phyloP scores from a whole-genome alignment of 2,113 vertebrate genomes.

The Atlantisia rogersi region DNA sequence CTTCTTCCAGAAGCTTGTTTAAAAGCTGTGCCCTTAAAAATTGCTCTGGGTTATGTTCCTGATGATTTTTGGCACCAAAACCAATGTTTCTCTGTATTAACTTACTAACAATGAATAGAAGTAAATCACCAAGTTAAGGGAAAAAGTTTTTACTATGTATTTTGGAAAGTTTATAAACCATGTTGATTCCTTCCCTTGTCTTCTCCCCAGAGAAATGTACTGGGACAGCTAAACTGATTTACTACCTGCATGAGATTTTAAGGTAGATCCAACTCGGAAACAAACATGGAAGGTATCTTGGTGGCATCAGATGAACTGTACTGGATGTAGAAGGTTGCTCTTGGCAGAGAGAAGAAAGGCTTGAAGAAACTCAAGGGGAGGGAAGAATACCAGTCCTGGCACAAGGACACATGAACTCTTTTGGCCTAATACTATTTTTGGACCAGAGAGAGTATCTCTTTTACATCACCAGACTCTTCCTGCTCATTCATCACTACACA shows the following conservation, averaged over 20 bases:
- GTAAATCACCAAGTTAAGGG: slow-evolving; percentile 64
- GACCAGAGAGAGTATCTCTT: not conserved
- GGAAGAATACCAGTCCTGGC: not conserved
- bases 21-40: slow-evolving; percentile 64
- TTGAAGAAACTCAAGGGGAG: not conserved
- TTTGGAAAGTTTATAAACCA: slow-evolving; percentile 56
- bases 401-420: not conserved
- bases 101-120: slow-evolving; percentile 61
- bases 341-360: not conserved
- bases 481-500: not conserved
- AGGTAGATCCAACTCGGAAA: slow-evolving; percentile 15
- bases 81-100: slow-evolving; percentile 64
- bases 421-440: not conserved
- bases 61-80: slow-evolving; percentile 71
- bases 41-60: slow-evolving; percentile 73
- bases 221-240: slow-evolving; percentile 32
- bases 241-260: slow-evolving; percentile 34
- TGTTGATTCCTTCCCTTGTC: slow-evolving; percentile 39
- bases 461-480: not conserved
- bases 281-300: not conserved
- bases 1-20: slow-evolving; percentile 74
- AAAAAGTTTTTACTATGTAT: slow-evolving; percentile 30
- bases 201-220: slow-evolving; percentile 21
- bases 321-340: not conserved
- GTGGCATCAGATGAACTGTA: not conserved